Conservation (phyloP, 2,888 invertebrate genomes). For the Yponomeuta sedellus region DNA sequence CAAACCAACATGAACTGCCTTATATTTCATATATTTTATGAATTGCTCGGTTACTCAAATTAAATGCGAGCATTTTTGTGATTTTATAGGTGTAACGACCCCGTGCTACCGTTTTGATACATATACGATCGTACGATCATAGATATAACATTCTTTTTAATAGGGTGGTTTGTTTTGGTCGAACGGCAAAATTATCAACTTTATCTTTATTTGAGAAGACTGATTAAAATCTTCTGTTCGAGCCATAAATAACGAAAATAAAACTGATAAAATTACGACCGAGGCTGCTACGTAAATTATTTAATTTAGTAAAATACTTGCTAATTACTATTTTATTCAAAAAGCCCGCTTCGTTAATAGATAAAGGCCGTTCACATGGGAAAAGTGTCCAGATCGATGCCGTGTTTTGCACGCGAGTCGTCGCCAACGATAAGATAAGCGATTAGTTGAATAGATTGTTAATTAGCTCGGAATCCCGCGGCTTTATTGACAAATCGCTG, state of each 20-base stretch:
- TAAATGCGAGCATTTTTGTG: too few species aligned
- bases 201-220: not conserved
- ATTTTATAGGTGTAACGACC: too few species aligned
- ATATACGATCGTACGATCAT: too few species aligned
- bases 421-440: constrained; percentile 1
- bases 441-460: constrained; percentile 12
- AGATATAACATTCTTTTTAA: too few species aligned
- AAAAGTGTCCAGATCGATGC: constrained; percentile 18
- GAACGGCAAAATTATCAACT: not conserved
- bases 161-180: not conserved
- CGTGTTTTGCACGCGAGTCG: constrained; percentile 4
- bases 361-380: constrained; percentile 22
- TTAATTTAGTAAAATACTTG: not conserved
- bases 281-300: not conserved
- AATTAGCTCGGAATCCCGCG: constrained; percentile 16
- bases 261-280: constrained; percentile 3
- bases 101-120: too few species aligned
- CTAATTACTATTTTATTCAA: constrained; percentile 16
- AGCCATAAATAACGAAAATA: not conserved
- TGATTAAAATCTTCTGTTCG: not conserved
- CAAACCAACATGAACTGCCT: too few species aligned
- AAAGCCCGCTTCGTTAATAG: constrained; percentile 10
- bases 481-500: constrained; percentile 15
- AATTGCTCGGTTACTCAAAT: too few species aligned
- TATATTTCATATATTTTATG: too few species aligned